Evolutionary conservation across 1,140 invertebrate species (phyloP).

Genomic region (Camponotus pennsylvanicus): DNA sequence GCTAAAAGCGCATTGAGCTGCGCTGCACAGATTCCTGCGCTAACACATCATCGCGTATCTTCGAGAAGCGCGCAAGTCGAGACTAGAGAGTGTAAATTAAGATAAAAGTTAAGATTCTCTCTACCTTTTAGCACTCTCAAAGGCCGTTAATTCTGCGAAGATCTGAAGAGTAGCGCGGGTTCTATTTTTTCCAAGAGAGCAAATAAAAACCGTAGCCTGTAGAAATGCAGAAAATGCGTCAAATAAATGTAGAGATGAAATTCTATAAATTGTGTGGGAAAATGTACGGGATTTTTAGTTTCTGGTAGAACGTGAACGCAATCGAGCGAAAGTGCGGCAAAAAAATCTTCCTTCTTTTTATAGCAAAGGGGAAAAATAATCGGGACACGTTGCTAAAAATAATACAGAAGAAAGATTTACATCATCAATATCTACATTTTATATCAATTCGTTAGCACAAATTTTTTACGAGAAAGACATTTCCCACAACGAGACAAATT

Average conservation of each 20-base stretch:
- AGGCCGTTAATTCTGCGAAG: background rate
- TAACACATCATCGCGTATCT: slow-evolving; percentile 6
- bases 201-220: background rate
- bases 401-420: background rate
- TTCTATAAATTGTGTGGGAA: background rate
- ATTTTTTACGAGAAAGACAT: background rate
- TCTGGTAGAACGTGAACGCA: background rate
- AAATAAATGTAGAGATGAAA: background rate
- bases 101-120: slow-evolving; percentile 4
- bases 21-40: slow-evolving; percentile 49
- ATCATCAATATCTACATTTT: too few relatives aligned
- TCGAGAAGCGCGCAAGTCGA: background rate
- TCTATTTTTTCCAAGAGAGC: background rate
- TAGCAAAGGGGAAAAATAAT: background rate
- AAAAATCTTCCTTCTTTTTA: slow-evolving; percentile 7
- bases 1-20: slow-evolving; percentile 6
- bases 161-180: background rate
- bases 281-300: background rate
- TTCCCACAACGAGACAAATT: too few relatives aligned
- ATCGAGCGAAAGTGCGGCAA: slow-evolving; percentile 16
- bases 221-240: background rate
- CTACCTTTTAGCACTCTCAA: background rate
- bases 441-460: too few relatives aligned
- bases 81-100: background rate
- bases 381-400: background rate